Percentiles rank a stretch among this genome's conserved stretches.
Evolutionary conservation across 2,113 vertebrate genomes (phyloP).

Genomic region (Parus major): DNA sequence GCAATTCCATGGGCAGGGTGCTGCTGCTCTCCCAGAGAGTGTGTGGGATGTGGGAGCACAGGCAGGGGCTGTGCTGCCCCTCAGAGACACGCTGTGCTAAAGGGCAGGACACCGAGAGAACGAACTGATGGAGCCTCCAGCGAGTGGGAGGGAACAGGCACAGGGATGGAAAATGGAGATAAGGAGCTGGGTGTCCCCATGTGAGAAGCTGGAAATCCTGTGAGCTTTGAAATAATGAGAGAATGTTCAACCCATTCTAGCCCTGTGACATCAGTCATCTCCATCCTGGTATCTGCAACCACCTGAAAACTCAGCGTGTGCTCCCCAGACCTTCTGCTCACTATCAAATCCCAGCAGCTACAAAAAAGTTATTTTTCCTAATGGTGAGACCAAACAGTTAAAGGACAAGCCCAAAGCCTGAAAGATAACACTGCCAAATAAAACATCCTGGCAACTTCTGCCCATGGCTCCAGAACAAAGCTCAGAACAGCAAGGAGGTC

Average conservation of each 20-base stretch:
- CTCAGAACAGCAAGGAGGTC: background rate
- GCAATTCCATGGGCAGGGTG: background rate
- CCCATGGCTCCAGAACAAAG: background rate
- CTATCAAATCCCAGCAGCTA: background rate
- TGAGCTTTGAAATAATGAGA: background rate
- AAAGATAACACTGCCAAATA: background rate
- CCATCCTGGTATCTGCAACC: background rate
- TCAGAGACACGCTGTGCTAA: background rate
- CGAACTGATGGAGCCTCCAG: background rate
- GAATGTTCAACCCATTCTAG: too few species aligned
- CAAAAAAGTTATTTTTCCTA: background rate
- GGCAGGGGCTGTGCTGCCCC: background rate
- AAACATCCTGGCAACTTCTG: background rate
- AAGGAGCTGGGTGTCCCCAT: background rate
- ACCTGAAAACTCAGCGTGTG: background rate
- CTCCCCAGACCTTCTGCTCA: background rate
- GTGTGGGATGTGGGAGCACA: fast-evolving
- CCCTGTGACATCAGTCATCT: background rate
- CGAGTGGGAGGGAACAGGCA: background rate
- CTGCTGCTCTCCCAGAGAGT: background rate
- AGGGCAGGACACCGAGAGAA: fast-evolving
- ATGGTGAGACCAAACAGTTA: background rate
- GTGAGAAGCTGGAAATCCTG: background rate
- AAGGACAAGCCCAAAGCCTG: background rate
- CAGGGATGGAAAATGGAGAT: background rate